Conservation (phyloP, 1,140 invertebrate genomes). For the Maniola jurtina region DNA sequence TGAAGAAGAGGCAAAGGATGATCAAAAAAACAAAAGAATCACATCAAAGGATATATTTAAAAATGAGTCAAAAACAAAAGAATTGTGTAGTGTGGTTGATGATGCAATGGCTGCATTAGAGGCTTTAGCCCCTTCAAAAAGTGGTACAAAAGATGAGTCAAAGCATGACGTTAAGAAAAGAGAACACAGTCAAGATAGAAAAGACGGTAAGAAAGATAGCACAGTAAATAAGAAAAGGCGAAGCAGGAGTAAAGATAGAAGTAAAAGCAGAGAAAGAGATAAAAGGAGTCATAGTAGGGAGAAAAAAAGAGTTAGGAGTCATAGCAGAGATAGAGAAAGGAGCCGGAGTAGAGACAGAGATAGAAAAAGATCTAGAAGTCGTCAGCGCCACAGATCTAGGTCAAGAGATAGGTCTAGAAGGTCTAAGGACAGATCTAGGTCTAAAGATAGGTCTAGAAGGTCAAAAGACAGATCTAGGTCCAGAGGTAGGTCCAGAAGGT, state of each 20-base stretch:
- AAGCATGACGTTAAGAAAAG: constrained; percentile 55
- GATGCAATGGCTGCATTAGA: constrained; percentile 94
- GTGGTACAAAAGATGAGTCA: constrained; percentile 35
- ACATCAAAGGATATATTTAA: constrained; percentile 74
- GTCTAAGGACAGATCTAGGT: constrained; percentile 44
- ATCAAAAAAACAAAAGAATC: constrained; percentile 61
- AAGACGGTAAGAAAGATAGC: constrained; percentile 46
- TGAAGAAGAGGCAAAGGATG: constrained; percentile 49
- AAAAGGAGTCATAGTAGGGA: constrained; percentile 52
- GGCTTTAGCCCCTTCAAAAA: constrained; percentile 86
- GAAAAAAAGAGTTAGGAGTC: constrained; percentile 29
- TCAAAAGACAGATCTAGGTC: constrained; percentile 41
- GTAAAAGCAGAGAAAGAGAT: constrained; percentile 51
- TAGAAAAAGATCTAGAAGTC: constrained; percentile 52
- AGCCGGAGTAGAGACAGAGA: constrained; percentile 48
- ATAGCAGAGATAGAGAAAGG: constrained; percentile 49
- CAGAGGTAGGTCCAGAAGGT: constrained; percentile 49
- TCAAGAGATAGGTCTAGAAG: constrained; percentile 52
- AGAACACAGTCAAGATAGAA: constrained; percentile 56
- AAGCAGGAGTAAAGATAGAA: constrained; percentile 43
- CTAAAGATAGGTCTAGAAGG: constrained; percentile 48
- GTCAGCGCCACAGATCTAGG: constrained; percentile 47
- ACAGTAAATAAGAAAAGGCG: constrained; percentile 48
- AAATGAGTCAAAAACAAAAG: constrained; percentile 54
- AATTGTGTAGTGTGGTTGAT: constrained; percentile 80